Evolutionary conservation across 2,888 invertebrate species (phyloP), one percentile per base, ranked within the genome.

Genomic region (Fabriciana adippe): DNA sequence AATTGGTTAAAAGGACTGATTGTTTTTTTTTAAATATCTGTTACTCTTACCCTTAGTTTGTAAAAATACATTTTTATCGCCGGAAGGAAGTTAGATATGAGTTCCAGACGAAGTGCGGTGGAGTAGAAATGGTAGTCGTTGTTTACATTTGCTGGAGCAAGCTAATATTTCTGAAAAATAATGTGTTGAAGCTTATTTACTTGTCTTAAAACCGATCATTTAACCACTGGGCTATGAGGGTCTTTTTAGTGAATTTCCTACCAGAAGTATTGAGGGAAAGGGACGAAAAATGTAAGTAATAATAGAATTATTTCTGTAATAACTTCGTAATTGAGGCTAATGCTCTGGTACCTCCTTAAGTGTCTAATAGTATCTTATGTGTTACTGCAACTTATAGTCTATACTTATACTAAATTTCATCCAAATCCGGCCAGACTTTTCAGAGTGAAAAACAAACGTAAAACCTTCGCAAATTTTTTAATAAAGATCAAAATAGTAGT

Each of bases 221-320:
- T 31, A n/a, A 48, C n/a, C 1, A 13, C 26, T 48, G n/a, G 45
- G 41, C 35, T 15, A 71, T 71, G 71, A 69, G 67, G 31, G 45
- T 71, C 5, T 18, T 71, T 26, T 51, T 71, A 41, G 64, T 69
- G 41, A 64, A 67, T 31, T 64, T 71, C 50, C 14, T 71, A n/a
- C 69, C 71, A 2, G 66, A 56, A 13, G 48, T 71, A 41, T 11
- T 69, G 51, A 54, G 31, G 15, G 13, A 48, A 45, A 55, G 53
- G 31, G 57, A 67, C 45, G 69, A 57, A 3, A 67, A 61, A 69
- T 57, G 69, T 69, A 50, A 66, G 71, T 68, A n/a, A 18, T 54
- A n/a, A 14, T 48, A 16, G 8, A 18, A 8, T n/a, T 50, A n/a
- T 35, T 16, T 21, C 31, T 8, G 6, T 35, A 31, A 2, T 8